Evolutionary conservation across 2,888 invertebrate genomes (phyloP), one percentile per base, ranked within the genome.

Genomic region (Nasonovia ribisnigri): DNA sequence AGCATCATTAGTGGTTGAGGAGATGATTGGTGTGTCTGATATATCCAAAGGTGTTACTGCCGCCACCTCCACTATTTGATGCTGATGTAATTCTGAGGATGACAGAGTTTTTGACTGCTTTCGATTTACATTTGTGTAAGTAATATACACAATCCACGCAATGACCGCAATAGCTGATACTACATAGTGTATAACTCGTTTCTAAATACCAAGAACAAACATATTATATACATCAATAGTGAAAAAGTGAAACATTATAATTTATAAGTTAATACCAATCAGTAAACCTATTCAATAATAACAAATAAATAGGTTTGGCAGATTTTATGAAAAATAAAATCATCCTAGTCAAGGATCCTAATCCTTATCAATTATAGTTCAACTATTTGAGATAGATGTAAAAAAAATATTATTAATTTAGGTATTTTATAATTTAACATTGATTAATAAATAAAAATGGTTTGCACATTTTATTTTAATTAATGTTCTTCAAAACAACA

Each of bases 1-100:
- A 46, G 97, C 97, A 94, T 96, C 94, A 92, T 88, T 67, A 42
- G 29, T 88, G 4, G 26, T 67, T 24, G 48, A 67, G 16, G 92
- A 92, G 16, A 20, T 54, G 10, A 26, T 51, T 36, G 48, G 8
- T 26, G 43, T 42, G 43, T 92, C 77, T 20, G 51, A n/a, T 88
- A 54, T 51, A 51, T 88, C 77, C 2, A 51, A 67, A 42, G 92
- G 67, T 1, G 88, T 88, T 26, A 92, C 42, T 67, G n/a, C 77
- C 0, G 13, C 77, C 6, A 46, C 16, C 8, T 92, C 77, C 20
- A 6, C 51, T 43, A 42, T 77, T 88, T 77, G 11, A 5, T n/a
- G 42, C 26, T 46, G 43, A 43, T 57, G 13, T 10, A 54, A 54
- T 57, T 84, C 91, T 60, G 86, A 0, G 0, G 54, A 42, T 48